Evolutionary conservation across 2,797 vertebrate genomes (phyloP), one percentile per base, ranked within the genome.

Genomic region (Bufotes viridis): DNA sequence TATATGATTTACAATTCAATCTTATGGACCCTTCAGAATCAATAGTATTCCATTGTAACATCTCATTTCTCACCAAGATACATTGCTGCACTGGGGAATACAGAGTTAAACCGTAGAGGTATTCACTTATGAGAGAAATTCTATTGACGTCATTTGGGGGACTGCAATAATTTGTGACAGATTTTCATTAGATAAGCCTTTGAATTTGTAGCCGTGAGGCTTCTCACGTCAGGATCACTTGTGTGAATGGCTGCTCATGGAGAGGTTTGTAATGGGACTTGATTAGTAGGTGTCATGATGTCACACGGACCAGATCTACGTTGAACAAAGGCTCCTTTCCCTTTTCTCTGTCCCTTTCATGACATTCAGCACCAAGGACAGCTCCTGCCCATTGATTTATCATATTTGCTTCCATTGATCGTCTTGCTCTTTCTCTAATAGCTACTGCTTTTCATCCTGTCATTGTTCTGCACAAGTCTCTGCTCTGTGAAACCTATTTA

Each of bases 351-450:
- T 13, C 20, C 26, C 12, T 57, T 51, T 15, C 74, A 26, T 84
- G 75, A 74, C 76, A 75, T 88, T 88, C 82, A 88, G 87, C 87
- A 88, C 76, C 63, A 72, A 24, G 87, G 82, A 85, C 87, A 88
- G 78, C 55, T 80, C 65, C 57, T 85, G 57, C 61, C 26, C 34
- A 79, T 79, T 84, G 87, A 80, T 84, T 84, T 83, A 83, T 78
- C 67, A 70, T 78, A 87, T 70, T 78, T 78, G 78, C 78, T 70
- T 78, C 13, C 53, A 88, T 78, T 84, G 74, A 88, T 84, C 81
- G 57, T 83, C 58, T 75, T 42, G 26, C 49, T 78, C 74, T 83
- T 87, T 78, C 87, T 78, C 34, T 75, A 81, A 26, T 78, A 83
- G 79, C 34, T 76, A 22, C n/a, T 82, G 53, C 72, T 74, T 55